These are phyloP conservation scores for Phaethornis superciliosus DNA, from an alignment of 2,113 vertebrate species.

Conservation along the genomic window DNA sequence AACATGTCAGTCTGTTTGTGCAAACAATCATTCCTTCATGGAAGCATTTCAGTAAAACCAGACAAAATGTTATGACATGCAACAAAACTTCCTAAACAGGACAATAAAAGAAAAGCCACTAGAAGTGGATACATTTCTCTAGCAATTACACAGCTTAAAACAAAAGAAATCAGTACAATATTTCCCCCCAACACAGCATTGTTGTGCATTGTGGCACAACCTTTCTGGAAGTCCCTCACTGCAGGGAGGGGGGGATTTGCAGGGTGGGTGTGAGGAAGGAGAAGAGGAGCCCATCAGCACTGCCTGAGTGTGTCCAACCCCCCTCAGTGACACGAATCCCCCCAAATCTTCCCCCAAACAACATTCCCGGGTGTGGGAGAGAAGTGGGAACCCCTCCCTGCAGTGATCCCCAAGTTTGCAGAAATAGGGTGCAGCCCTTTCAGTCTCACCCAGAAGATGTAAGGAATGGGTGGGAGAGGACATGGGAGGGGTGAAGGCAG, in stretches of 20 bases:
- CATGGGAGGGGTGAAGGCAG: background rate
- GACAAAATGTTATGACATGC: conserved; percentile 78
- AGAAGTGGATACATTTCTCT: conserved; percentile 54
- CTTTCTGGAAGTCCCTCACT: background rate
- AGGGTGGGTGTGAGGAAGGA: fast-evolving
- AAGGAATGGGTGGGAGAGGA: background rate
- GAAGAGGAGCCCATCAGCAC: background rate
- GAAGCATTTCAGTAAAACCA: conserved; percentile 75
- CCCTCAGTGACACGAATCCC: fast-evolving
- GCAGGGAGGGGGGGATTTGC: background rate
- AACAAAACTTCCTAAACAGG: conserved; percentile 52
- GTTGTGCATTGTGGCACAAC: fast-evolving
- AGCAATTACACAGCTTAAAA: conserved; percentile 36
- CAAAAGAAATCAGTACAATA: conserved; percentile 6
- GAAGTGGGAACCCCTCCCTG: background rate
- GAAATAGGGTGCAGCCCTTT: background rate
- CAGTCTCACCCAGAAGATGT: background rate
- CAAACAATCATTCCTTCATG: conserved; percentile 69
- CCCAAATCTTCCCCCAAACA: background rate
- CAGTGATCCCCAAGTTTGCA: background rate
- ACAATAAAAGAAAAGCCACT: conserved; percentile 52
- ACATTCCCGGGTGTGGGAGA: background rate
- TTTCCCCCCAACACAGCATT: background rate
- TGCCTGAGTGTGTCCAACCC: background rate
- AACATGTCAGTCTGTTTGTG: conserved; percentile 75